Base-by-base conservation (phyloP, 2,797 vertebrate genomes). In the Macropus fuliginosus region DNA sequence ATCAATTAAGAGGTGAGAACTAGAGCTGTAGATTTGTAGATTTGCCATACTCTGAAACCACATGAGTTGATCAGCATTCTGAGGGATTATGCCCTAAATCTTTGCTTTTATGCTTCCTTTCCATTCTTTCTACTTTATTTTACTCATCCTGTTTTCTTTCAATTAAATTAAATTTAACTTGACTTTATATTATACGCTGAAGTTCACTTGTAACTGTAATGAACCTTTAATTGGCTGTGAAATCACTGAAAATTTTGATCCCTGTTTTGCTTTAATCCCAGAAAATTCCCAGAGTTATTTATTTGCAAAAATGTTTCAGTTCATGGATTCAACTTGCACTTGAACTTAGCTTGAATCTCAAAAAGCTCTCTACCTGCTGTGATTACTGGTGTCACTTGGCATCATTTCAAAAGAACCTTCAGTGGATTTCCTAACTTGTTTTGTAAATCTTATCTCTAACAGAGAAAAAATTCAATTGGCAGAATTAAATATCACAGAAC, bases 261-360 rank as follows among this genome's bases (percentile, higher is more conserved):
- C 74, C 40, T 87, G 24, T 3, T 21, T 87, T 87, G 40, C 24
- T 3, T 46, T 87, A 87, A 27, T 24, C 21, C 50, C 21, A 50
- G 40, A 50, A 87, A 50, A 87, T 87, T 81, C 40, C 40, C 74
- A 46, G 62, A 74, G n/a, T 81, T 46, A 81, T 81, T 81, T 81
- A 46, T 81, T 81, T 87, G 74, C 24, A 87, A 87, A 81, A 87
- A 50, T 27, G 9, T 87, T 87, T 87, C 40, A 46, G 0, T 87
- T 87, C 74, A 50, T 50, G 74, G 40, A 46, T 87, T 87, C 21
- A 62, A 31, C 59, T 62, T 74, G 66, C 40, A 95, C 95, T 62
- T 97, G 94, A 96, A 81, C 94, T 96, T 96, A 95, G 62, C 96
- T 59, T 94, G 92, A 91, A 96, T 97, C 96, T 97, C 24, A 27